Base-by-base conservation (phyloP, 2,113 vertebrate genomes). In the Sturnira hondurensis region DNA sequence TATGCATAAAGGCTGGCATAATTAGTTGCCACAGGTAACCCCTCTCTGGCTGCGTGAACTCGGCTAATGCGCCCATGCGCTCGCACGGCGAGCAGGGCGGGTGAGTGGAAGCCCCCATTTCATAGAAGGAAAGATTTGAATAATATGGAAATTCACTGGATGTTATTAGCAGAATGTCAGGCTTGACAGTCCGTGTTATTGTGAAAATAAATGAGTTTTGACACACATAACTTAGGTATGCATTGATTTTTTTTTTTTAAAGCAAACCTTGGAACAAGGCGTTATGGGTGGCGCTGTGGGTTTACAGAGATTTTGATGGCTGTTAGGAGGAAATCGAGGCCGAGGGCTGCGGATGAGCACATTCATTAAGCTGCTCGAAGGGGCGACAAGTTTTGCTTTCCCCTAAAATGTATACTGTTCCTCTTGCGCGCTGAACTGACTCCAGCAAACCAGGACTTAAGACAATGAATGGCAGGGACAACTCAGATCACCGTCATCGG, bases 181-280 rank as follows among this genome's bases (percentile, higher is more conserved):
- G 97, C 98, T 98, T 99, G 98, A 99, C 99, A 98, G 98, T 98
- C 98, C 96, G 90, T 98, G 98, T 99, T 99, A 99, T 98, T 99
- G 98, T 98, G 99, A 97, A 98, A 99, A 99, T 99, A 99, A 99
- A 99, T 99, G 98, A 99, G 98, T 99, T 99, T 98, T 99, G 99
- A 99, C 99, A 98, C 98, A 98, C 99, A 98, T 99, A 99, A 98
- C 98, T 99, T 99, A 98, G 98, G 98, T 98, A 99, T 98, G 99
- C 98, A 99, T 98, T 98, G 98, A 98, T 98, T 99, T 98, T 98
- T 98, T 50, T 47, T 90, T 98, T 98, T 50, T 47, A 86, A 98
- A 98, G 98, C 98, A 98, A 98, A 98, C 95, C 98, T 98, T 95
- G 97, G 98, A 98, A 98, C 98, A 97, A 98, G 98, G 98, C 97